Conservation (phyloP, 2,113 vertebrate species). For the Gnathonemus longibarbis region DNA sequence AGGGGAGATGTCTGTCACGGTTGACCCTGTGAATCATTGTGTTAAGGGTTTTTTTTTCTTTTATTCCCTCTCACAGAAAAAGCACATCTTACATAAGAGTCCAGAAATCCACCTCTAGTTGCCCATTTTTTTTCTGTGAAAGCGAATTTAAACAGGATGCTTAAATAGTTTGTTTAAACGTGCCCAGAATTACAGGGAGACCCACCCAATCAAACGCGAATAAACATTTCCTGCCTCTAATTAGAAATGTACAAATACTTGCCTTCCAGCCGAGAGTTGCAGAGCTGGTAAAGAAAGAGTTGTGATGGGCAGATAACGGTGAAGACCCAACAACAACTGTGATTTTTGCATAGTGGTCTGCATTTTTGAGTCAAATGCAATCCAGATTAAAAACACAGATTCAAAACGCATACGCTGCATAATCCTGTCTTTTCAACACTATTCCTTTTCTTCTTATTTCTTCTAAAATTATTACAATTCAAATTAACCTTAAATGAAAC, state of each 20-base stretch:
- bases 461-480: neutral
- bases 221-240: conserved; percentile 84
- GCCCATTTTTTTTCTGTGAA: conserved; percentile 29
- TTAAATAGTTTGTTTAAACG: conserved; percentile 81
- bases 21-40: neutral
- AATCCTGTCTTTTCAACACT: neutral
- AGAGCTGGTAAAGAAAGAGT: conserved; percentile 26
- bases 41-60: neutral
- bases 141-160: conserved; percentile 78
- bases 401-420: neutral
- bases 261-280: conserved; percentile 36
- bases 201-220: conserved; percentile 75
- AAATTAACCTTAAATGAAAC: neutral
- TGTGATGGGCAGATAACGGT: conserved; percentile 41
- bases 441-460: neutral
- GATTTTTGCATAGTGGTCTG: neutral
- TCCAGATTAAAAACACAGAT: neutral
- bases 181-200: conserved; percentile 65
- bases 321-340: conserved; percentile 39
- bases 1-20: conserved; percentile 24
- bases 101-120: conserved; percentile 30
- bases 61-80: neutral
- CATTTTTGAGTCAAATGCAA: neutral
- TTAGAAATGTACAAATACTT: conserved; percentile 65
- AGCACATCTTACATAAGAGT: conserved; percentile 48